Base-by-base conservation (phyloP, 2,797 vertebrate genomes). In the Parambassis ranga region DNA sequence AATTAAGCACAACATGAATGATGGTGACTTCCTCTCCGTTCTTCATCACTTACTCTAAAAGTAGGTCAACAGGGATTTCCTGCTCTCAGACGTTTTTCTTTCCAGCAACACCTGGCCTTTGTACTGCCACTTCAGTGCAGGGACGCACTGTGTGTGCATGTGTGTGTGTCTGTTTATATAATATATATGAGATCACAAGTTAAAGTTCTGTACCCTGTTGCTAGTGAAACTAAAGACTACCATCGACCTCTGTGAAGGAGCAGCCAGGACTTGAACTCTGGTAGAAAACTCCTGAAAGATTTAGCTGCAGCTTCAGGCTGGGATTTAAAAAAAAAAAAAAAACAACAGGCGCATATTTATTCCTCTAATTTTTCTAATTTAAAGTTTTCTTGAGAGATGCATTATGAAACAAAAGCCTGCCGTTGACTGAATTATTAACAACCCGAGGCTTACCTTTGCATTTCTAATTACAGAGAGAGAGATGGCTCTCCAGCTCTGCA, bases 11-110 rank as follows among this genome's bases (percentile, higher is more conserved):
- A 66, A 59, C 68, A 10, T 65, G 70, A 72, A 60, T 58, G 69
- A 63, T 72, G 15, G 70, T 37, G 57, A 74, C 81, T 84, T 87
- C 82, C 82, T 79, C 71, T 19, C 3, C 33, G 60, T 15, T 79
- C 80, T 81, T 84, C 82, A 72, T 76, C 70, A 83, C 83, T 77
- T 69, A 79, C 83, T 77, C 66, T 72, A 64, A 86, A 93, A 91
- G 75, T 92, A 91, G 91, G 91, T 92, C 92, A 91, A 63, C 86
- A 87, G 79, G 83, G 81, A 91, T 91, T 93, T 93, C 91, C 92
- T 91, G 89, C 77, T 62, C 59, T 59, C 65, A 71, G 73, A 76
- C 61, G 19, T 43, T 74, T 74, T 71, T 72, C 72, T 63, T 79
- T 79, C 73, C 77, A 75, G 68, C 67, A 58, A 80, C 82, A 88